These are phyloP conservation scores for Hololepta plana DNA, from an alignment of 2,888 invertebrate species.

Conservation along the genomic window DNA sequence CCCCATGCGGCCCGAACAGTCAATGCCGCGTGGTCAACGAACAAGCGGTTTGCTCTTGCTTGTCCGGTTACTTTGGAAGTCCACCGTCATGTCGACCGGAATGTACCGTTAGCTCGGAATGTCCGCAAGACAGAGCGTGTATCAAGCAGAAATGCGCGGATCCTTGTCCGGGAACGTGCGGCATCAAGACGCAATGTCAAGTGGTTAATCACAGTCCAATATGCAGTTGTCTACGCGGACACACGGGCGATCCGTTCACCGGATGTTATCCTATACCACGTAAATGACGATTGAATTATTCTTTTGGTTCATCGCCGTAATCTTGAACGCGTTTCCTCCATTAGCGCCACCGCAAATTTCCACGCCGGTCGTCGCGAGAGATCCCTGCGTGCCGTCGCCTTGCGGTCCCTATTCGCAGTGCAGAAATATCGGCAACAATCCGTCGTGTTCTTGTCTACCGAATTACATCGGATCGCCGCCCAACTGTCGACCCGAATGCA, in stretches of 20 bases:
- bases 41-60: slow-evolving; percentile 51
- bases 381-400: slow-evolving; percentile 37
- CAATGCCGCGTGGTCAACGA: slow-evolving; percentile 51
- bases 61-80: slow-evolving; percentile 45
- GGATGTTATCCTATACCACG: slow-evolving; percentile 26
- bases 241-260: slow-evolving; percentile 30
- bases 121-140: slow-evolving; percentile 41
- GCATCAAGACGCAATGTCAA: slow-evolving; percentile 48
- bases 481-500: slow-evolving; percentile 36
- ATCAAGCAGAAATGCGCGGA: slow-evolving; percentile 50
- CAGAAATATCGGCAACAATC: slow-evolving; percentile 28
- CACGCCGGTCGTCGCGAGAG: slow-evolving; percentile 14
- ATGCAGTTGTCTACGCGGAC: slow-evolving; percentile 44
- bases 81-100: slow-evolving; percentile 51
- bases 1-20: slow-evolving; percentile 67
- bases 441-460: slow-evolving; percentile 34
- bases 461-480: slow-evolving; percentile 33
- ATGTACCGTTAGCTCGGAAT: slow-evolving; percentile 49
- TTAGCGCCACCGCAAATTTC: slow-evolving; percentile 18
- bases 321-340: slow-evolving; percentile 15
- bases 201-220: slow-evolving; percentile 55
- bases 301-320: slow-evolving; percentile 15
- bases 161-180: slow-evolving; percentile 56
- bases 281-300: slow-evolving; percentile 17
- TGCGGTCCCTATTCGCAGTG: slow-evolving; percentile 40